Conservation (phyloP, 2,888 invertebrate species). For the Hermaeophaga mercurialis region DNA sequence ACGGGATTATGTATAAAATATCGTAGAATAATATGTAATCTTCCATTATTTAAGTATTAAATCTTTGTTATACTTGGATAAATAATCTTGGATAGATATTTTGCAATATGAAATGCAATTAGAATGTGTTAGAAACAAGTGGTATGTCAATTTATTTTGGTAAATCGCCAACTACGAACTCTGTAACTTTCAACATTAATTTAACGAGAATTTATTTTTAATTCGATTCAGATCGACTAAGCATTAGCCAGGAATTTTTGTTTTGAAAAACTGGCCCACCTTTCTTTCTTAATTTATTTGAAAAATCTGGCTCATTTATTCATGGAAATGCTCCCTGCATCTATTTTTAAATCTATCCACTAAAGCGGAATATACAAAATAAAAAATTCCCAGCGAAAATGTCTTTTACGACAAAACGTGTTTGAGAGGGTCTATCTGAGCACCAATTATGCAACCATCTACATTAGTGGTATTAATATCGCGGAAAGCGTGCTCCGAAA, state of each 20-base stretch:
- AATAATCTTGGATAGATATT: neutral
- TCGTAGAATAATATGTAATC: too few species aligned
- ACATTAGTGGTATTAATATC: conserved; percentile 27
- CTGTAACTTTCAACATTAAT: neutral
- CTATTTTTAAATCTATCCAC: conserved; percentile 12
- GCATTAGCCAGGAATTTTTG: too few species aligned
- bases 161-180: neutral
- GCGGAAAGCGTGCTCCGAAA: conserved; percentile 21
- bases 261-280: too few species aligned
- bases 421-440: conserved; percentile 15
- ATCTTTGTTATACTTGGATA: too few species aligned
- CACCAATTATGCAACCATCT: conserved; percentile 5
- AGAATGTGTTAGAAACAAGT: neutral
- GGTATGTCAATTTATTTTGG: neutral
- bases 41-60: too few species aligned
- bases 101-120: neutral
- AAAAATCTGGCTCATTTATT: conserved; percentile 7
- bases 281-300: too few species aligned
- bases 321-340: conserved; percentile 7
- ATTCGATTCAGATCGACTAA: too few species aligned
- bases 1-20: too few species aligned
- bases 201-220: neutral
- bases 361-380: conserved; percentile 1
- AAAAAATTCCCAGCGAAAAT: neutral
- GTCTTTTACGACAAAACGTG: conserved; percentile 19